Evolutionary conservation across 2,888 invertebrate species (phyloP).

Genomic region (Chirona hameri): DNA sequence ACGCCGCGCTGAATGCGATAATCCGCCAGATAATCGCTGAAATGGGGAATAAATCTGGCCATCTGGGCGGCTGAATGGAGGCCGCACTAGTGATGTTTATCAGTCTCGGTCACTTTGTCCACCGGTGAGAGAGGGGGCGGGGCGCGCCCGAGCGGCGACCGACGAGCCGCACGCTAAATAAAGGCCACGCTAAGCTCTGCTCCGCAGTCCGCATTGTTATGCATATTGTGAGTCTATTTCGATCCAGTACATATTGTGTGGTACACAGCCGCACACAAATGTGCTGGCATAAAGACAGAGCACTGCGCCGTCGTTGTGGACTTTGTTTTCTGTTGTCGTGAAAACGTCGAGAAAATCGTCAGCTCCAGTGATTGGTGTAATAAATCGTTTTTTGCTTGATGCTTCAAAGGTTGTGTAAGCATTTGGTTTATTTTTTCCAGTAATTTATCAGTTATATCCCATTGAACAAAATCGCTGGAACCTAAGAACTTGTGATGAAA

Average conservation of each 20-base stretch:
- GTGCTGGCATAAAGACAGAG: too few species aligned
- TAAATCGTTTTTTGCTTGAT: too few species aligned
- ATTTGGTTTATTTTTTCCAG: too few species aligned
- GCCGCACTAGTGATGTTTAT: background rate
- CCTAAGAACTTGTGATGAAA: too few species aligned
- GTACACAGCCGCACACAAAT: too few species aligned
- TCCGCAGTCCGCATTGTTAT: background rate
- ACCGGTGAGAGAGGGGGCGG: background rate
- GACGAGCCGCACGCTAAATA: background rate
- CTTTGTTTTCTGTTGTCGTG: too few species aligned
- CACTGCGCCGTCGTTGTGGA: too few species aligned
- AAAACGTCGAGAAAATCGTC: too few species aligned
- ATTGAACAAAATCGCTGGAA: too few species aligned
- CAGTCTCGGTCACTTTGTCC: background rate
- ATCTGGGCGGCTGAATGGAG: background rate
- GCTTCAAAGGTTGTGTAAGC: too few species aligned
- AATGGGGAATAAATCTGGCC: conserved; percentile 1
- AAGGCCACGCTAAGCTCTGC: background rate
- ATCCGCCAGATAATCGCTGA: background rate
- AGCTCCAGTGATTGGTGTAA: too few species aligned
- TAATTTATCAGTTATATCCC: too few species aligned
- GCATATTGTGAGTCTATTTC: background rate
- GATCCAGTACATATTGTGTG: background rate
- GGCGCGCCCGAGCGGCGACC: background rate
- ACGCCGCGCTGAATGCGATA: background rate